Conservation (phyloP, 2,113 vertebrate species). For the Anseranas semipalmata region DNA sequence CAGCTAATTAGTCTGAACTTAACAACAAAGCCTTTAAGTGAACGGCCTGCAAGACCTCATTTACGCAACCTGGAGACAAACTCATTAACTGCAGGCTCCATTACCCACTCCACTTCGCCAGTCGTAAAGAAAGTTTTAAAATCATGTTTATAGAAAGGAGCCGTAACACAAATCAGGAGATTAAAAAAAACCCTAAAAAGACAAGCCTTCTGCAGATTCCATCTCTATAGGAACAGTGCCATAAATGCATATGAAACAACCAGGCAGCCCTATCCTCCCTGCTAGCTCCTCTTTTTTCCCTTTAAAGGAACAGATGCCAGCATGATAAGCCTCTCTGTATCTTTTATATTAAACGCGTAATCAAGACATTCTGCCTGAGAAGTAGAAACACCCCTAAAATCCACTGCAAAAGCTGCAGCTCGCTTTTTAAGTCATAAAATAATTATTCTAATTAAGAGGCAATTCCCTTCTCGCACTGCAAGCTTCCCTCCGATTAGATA, state of each 20-base stretch:
- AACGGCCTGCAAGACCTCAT: slow-evolving; percentile 56
- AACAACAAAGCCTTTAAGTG: slow-evolving; percentile 43
- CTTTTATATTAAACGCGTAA: not conserved
- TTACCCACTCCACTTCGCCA: slow-evolving; percentile 10
- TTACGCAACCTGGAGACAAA: slow-evolving; percentile 11
- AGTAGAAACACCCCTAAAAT: slow-evolving; percentile 3
- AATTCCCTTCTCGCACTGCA: not conserved
- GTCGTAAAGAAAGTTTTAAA: slow-evolving; percentile 52
- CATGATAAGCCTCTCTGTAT: not conserved
- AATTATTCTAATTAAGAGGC: slow-evolving; percentile 54
- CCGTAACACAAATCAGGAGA: not conserved
- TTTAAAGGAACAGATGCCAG: slow-evolving; percentile 69
- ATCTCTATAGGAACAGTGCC: slow-evolving; percentile 61
- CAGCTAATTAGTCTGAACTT: slow-evolving; percentile 45
- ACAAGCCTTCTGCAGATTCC: slow-evolving; percentile 39
- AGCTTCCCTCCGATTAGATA: not conserved
- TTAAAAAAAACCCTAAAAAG: not conserved
- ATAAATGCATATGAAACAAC: slow-evolving; percentile 30
- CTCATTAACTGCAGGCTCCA: slow-evolving; percentile 54
- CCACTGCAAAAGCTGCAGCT: not conserved
- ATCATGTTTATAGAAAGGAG: not conserved
- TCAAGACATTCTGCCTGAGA: not conserved
- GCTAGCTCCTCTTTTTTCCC: slow-evolving; percentile 23
- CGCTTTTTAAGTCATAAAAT: not conserved
- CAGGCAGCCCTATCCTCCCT: slow-evolving; percentile 45